phyloP scores from a whole-genome alignment of 2,113 vertebrate genomes.

The Callithrix jacchus region DNA sequence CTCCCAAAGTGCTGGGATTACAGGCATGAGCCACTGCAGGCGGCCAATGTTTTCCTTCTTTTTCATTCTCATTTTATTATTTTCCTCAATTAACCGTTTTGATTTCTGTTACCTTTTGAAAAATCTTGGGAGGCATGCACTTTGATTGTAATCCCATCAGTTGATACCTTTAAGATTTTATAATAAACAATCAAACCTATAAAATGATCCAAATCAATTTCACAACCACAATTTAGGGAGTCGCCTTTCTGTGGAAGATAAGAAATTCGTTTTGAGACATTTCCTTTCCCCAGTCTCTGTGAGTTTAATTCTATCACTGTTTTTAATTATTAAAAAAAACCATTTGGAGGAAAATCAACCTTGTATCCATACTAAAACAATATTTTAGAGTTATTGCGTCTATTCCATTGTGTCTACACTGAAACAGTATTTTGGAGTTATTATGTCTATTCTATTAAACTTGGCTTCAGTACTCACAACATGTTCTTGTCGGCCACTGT shows the following conservation, averaged over 20 bases:
- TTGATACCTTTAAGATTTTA: background rate
- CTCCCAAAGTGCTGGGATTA: no score
- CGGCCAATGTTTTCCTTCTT: background rate
- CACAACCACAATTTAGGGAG: background rate
- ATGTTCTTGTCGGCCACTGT: no score
- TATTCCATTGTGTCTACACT: background rate
- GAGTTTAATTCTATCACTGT: background rate
- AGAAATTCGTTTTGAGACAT: background rate
- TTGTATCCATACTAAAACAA: background rate
- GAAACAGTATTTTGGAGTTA: background rate
- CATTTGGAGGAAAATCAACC: no score
- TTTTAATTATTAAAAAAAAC: background rate
- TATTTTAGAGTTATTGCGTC: background rate
- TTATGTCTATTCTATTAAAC: background rate
- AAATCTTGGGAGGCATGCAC: background rate
- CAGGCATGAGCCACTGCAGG: no score
- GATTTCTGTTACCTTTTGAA: constrained; percentile 2
- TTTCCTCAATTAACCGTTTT: background rate
- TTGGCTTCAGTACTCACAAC: background rate
- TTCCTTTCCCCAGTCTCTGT: background rate
- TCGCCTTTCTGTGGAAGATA: background rate
- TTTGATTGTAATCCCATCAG: background rate
- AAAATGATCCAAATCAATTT: background rate
- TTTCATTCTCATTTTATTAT: background rate
- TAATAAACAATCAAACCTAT: background rate